phyloP scores from a whole-genome alignment of 2,113 vertebrate genomes.

The Spea bombifrons region DNA sequence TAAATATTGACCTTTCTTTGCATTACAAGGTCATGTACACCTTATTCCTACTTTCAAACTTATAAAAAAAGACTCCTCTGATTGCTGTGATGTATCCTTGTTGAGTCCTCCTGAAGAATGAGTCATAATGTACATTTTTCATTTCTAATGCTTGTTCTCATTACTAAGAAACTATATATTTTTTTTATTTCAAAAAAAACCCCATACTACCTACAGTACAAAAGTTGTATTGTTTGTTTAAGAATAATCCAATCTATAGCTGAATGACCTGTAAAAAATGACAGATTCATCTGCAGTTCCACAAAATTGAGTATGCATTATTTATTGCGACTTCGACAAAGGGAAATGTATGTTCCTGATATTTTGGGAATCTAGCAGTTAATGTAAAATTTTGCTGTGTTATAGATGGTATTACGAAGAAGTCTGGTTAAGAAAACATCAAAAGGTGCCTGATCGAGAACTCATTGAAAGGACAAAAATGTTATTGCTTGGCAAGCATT shows the following conservation, averaged over 20 bases:
- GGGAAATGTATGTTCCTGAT: constrained; percentile 3
- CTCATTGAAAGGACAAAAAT: constrained; percentile 18
- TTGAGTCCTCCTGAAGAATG: no score
- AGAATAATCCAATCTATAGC: constrained; percentile 40
- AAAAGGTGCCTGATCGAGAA: constrained; percentile 13
- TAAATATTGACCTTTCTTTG: no score
- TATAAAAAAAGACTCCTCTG: no score
- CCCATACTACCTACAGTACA: constrained; percentile 20
- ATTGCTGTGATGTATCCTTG: no score
- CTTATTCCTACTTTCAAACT: no score
- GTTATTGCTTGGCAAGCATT: constrained; percentile 7
- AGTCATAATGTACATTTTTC: no score
- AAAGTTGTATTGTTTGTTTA: constrained; percentile 41
- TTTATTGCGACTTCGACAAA: constrained; percentile 37
- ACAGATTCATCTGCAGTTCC: constrained; percentile 18
- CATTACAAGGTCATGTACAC: no score
- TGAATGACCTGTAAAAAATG: constrained; percentile 42
- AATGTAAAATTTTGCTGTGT: constrained; percentile 20
- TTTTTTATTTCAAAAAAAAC: constrained; percentile 22
- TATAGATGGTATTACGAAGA: constrained; percentile 35
- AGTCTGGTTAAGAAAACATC: constrained; percentile 30
- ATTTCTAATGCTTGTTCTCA: constrained; percentile 13
- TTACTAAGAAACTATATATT: constrained; percentile 13
- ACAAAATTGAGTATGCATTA: constrained; percentile 44
- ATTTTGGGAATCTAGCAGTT: constrained; percentile 23